Base-by-base conservation (phyloP, 2,797 vertebrate species). In the Cossypha polioptera region DNA sequence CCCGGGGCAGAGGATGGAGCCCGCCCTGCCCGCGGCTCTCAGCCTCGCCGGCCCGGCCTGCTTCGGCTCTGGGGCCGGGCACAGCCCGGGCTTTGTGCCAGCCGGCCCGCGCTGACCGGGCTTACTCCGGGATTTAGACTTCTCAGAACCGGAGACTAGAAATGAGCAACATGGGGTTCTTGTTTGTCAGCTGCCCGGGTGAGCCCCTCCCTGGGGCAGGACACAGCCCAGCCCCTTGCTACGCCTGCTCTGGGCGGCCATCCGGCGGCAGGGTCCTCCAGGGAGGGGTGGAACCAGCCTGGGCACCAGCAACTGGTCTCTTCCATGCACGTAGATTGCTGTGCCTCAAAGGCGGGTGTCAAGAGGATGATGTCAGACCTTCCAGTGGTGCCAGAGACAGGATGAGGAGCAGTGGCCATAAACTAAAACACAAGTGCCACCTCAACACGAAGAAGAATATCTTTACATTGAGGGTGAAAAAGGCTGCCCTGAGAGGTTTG, bases 1-100 rank as follows among this genome's bases (percentile, higher is more conserved):
- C 35, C n/a, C 10, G 0, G 24, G 20, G 20, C 11, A 1, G 5
- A 5, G 28, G 3, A 3, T 2, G 7, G 31, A 35, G 5, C 26
- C 4, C 3, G 7, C 21, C 3, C 3, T 29, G 42, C 42, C 57
- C 11, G 45, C 45, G 3, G 50, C 12, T 13, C 19, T 10, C 2
- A 6, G 25, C 9, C 0, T 5, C 16, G 19, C 6, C 7, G 3
- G 0, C 3, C 9, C 3, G 10, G 24, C 40, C 20, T 18, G 51
- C 2, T 12, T 16, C 61, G 0, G 11, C 40, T 9, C 6, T 2
- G 58, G 10, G 8, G 11, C 0, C 22, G 12, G 38, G 31, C 33
- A 7, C 25, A 9, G 28, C 35, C 38, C 45, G 3, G n/a, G 7
- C 28, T 28, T 5, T 1, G 0, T 10, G 75, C 8, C 74, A 22